Base-by-base conservation (phyloP, 64 coral and sea anemone species). In the Trachythela sp. region DNA sequence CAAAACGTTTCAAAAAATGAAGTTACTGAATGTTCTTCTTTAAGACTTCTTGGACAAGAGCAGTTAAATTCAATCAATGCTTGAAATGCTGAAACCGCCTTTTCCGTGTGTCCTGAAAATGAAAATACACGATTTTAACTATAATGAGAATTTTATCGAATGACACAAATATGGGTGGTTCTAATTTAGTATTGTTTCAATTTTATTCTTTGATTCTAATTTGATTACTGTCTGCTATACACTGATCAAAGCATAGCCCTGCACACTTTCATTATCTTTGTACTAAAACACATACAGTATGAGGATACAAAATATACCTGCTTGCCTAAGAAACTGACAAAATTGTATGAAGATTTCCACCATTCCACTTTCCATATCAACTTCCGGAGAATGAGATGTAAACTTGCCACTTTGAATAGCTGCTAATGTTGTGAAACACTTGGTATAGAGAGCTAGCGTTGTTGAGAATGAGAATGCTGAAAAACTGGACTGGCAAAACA, bases 1-100 rank as follows among this genome's bases (percentile, higher is more conserved):
- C 96, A 99, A 51, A 99, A 99, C 36, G 91, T 95, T 85, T 99
- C 96, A 84, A 99, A 84, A 50, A 99, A 95, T 13, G 89, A 86
- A 17, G 92, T 36, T 75, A 88, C 88, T 42, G 86, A 86, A 83
- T 51, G 89, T 85, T 40, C 87, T 32, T 86, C 77, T 20, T 83
- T 85, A 22, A 99, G 86, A 1, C 91, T 40, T 84, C 39, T 32
- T 80, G 96, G 90, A 32, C 91, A 99, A 54, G 93, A 92, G 87
- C 96, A 99, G 49, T 91, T 87, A 0, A 99, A 32, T 64, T 99
- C 96, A 48, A 93, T 59, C 91, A 94, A 83, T 22, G 93, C 93
- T 80, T 99, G 96, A 18, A 99, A 88, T 40, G 91, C 83, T 4
- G 96, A 91, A 86, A 99, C 48, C 54, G 93, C 91, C 42, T 99